A percentile compares a stretch with the other conserved stretches of the same genome.
These are phyloP conservation scores for Drosophila neonasuta DNA, from an alignment of 2,888 invertebrate genomes.

Conservation along the genomic window DNA sequence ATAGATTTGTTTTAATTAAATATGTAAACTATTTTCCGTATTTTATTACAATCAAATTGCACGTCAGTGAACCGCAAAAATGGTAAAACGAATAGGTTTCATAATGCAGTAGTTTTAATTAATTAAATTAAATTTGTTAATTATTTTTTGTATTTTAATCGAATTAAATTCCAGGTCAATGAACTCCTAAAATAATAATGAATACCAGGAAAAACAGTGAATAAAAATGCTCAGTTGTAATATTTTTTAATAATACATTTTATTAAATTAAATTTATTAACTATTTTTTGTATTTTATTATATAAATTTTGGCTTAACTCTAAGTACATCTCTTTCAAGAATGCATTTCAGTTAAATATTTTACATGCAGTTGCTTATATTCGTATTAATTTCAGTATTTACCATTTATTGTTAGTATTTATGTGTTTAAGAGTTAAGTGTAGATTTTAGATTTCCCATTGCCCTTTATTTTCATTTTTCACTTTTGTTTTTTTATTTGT, in stretches of 20 bases:
- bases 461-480: slow-evolving; percentile 9
- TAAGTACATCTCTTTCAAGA: slow-evolving; percentile 58
- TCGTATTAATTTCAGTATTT: slow-evolving; percentile 46
- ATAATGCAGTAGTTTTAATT: too few species aligned
- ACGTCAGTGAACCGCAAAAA: too few species aligned
- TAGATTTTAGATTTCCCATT: slow-evolving; percentile 22
- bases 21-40: too few species aligned
- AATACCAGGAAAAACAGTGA: too few species aligned
- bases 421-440: slow-evolving; percentile 45
- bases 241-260: slow-evolving; percentile 73
- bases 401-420: slow-evolving; percentile 50
- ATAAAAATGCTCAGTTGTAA: not conserved
- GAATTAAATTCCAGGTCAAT: slow-evolving; percentile 26
- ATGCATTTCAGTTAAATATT: slow-evolving; percentile 64
- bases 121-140: too few species aligned
- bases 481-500: slow-evolving; percentile 6
- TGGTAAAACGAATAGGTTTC: too few species aligned
- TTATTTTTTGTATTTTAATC: too few species aligned
- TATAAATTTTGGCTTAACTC: slow-evolving; percentile 59
- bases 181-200: slow-evolving; percentile 14
- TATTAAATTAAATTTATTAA: slow-evolving; percentile 78
- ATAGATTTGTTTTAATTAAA: too few species aligned
- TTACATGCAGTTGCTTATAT: slow-evolving; percentile 75
- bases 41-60: too few species aligned
- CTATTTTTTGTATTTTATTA: slow-evolving; percentile 51